Base-by-base conservation (phyloP, 2,113 vertebrate species). In the Syngnathus scovelli region DNA sequence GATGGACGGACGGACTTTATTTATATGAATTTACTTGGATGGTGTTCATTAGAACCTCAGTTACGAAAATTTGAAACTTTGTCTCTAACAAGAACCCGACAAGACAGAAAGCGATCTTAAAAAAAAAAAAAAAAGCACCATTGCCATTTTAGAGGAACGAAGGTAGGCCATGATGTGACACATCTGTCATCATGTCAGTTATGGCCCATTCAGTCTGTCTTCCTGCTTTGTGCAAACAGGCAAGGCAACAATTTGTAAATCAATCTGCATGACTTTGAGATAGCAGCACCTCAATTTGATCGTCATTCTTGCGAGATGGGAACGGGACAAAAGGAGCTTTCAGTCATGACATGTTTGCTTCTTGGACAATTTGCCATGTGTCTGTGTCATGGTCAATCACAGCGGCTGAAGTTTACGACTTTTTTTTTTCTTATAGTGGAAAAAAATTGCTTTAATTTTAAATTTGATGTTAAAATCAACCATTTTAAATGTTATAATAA, bases 211-310 rank as follows among this genome's bases (percentile, higher is more conserved):
- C 27, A 16, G 39, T 12, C 41, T 21, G 15, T 51, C 19, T 69
- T 62, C 66, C 59, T 37, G 15, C 58, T 66, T 46, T 60, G 36
- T 55, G 64, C 54, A 68, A 74, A 56, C 54, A 70, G 79, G 21
- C 66, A 70, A 79, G 8, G 60, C 21, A 15, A 36, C 27, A 38
- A 67, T 68, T 71, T 65, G 8, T 12, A 43, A 12, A 6, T 61
- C 51, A 72, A 49, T 56, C 16, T 69, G 38, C 59, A 19, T 54
- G 64, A 75, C 52, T 44, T 60, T 60, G n/a, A 49, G 39, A 41
- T 39, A 59, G 48, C 48, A n/a, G 65, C 54, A 41, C 51, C 43
- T 67, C 23, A 49, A 21, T 36, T 48, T 48, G 37, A 48, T 52
- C 52, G 36, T 66, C 64, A 39, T 66, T 8, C 11, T 11, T 15